phyloP scores from a whole-genome alignment of 2,113 vertebrate genomes.

The Cisticola juncidis region DNA sequence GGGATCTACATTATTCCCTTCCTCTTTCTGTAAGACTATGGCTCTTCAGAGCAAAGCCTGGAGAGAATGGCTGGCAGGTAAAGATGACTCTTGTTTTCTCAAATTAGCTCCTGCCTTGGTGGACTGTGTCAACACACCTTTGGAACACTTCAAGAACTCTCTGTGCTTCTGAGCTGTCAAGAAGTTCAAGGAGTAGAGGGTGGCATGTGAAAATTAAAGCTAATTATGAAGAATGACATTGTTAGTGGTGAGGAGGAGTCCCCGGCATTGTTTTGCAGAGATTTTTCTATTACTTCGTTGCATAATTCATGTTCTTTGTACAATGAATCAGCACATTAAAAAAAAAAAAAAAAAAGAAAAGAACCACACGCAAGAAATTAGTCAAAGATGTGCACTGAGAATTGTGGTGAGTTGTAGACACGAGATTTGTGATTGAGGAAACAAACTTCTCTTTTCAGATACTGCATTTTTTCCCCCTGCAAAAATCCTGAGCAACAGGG shows the following conservation, averaged over 20 bases:
- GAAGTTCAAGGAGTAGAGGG: background rate
- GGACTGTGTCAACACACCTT: background rate
- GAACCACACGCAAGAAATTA: background rate
- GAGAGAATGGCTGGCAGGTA: background rate
- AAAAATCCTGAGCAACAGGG: background rate
- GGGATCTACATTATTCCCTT: background rate
- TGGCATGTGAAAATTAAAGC: background rate
- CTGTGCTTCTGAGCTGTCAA: background rate
- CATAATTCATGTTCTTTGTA: background rate
- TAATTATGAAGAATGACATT: background rate
- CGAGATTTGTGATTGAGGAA: background rate
- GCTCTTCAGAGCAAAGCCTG: background rate
- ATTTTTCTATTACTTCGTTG: background rate
- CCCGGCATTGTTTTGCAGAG: background rate
- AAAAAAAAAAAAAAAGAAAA: background rate
- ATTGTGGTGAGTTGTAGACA: background rate
- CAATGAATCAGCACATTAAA: background rate
- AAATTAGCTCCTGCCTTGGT: background rate
- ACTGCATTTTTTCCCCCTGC: background rate
- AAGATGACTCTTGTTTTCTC: background rate
- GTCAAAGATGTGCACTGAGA: background rate
- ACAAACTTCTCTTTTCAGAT: background rate
- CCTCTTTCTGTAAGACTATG: background rate
- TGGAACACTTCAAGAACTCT: background rate
- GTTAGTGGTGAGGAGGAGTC: background rate